These are phyloP conservation scores for Ceratothoa steindachneri DNA, from an alignment of 2,888 invertebrate species.

Conservation along the genomic window DNA sequence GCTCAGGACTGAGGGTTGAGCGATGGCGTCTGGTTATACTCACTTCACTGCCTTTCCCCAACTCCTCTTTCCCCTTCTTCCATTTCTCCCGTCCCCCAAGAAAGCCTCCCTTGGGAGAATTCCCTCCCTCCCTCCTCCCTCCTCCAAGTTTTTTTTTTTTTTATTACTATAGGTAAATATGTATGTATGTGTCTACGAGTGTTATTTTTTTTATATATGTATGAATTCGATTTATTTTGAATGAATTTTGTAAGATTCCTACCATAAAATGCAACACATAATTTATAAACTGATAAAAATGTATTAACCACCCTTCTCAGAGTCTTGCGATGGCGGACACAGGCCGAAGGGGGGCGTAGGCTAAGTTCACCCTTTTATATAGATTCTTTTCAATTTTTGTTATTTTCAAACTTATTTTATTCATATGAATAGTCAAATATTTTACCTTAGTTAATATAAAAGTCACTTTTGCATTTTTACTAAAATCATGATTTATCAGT, in stretches of 20 bases:
- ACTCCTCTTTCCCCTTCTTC: no score
- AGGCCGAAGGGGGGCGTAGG: neutral
- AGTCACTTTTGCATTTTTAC: no score
- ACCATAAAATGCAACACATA: neutral
- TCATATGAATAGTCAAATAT: no score
- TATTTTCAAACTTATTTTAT: neutral
- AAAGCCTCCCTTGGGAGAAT: neutral
- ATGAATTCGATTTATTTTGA: neutral
- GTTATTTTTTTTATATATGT: neutral
- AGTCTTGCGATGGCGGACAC: neutral
- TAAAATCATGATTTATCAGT: no score
- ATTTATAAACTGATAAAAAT: neutral
- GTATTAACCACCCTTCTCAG: neutral
- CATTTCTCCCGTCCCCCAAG: neutral
- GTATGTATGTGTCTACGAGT: neutral
- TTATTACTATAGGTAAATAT: neutral
- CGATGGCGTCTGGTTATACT: neutral
- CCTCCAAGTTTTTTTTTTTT: neutral
- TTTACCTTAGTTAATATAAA: no score
- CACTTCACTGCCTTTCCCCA: neutral
- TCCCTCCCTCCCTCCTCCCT: neutral
- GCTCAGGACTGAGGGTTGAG: neutral
- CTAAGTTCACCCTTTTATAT: neutral
- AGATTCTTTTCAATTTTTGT: neutral
- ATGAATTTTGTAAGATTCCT: neutral